These are phyloP conservation scores for Moxostoma hubbsi DNA, from an alignment of 2,797 vertebrate genomes.

Conservation along the genomic window DNA sequence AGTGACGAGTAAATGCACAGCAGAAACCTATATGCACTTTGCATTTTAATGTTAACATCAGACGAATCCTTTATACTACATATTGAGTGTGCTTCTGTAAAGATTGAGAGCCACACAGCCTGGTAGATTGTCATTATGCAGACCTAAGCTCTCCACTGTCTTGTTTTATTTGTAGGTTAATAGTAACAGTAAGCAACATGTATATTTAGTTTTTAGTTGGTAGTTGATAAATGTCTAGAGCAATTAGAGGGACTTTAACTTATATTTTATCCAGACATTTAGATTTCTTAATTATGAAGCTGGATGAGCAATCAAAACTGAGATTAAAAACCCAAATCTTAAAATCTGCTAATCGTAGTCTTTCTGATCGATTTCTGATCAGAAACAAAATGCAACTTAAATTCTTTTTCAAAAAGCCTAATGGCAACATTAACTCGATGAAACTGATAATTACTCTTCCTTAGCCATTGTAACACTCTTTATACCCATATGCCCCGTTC, in stretches of 20 bases:
- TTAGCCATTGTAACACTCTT: too few species aligned
- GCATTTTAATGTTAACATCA: background rate
- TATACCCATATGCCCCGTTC: too few species aligned
- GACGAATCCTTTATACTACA: background rate
- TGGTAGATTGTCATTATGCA: background rate
- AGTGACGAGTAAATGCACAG: background rate
- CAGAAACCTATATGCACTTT: constrained; percentile 26
- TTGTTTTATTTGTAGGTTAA: background rate
- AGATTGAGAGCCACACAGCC: background rate
- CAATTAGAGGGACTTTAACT: too few species aligned
- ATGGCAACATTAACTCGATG: too few species aligned
- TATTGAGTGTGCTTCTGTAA: constrained; percentile 10
- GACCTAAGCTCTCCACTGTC: background rate
- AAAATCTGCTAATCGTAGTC: too few species aligned
- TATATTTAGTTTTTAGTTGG: background rate
- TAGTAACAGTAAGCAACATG: background rate
- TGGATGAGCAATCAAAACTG: background rate
- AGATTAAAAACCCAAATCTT: background rate
- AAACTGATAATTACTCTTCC: too few species aligned
- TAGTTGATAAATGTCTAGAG: background rate
- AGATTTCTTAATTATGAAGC: background rate
- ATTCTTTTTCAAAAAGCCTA: too few species aligned
- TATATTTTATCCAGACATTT: background rate
- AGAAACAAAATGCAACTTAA: background rate
- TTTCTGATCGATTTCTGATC: background rate